Evolutionary conservation across 2,113 vertebrate species (phyloP).

Genomic region (Actinemys pallida): DNA sequence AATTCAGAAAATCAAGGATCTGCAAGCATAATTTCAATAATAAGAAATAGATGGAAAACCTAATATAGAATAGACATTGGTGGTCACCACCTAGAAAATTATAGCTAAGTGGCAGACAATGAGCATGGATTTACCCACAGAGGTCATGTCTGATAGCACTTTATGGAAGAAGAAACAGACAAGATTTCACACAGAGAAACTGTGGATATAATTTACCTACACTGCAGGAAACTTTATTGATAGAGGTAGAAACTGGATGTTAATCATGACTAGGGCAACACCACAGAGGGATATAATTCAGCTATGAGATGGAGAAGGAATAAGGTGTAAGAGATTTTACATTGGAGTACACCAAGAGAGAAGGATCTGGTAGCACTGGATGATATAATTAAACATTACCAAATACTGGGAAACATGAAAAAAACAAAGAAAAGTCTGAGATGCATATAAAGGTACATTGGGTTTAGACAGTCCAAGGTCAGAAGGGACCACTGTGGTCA

Average conservation of each 20-base stretch:
- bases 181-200: neutral
- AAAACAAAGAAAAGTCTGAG: neutral
- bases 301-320: neutral
- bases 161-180: neutral
- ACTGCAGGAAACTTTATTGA: conserved; percentile 16
- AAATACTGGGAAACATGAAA: neutral
- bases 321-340: neutral
- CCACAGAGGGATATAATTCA: neutral
- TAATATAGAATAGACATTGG: conserved; percentile 7
- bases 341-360: neutral
- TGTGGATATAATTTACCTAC: conserved; percentile 18
- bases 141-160: neutral
- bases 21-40: conserved; percentile 4
- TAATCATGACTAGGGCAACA: neutral
- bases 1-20: neutral
- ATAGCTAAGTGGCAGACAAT: conserved; percentile 19
- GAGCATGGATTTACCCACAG: neutral
- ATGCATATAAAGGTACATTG: neutral
- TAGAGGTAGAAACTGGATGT: conserved; percentile 6
- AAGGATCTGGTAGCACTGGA: neutral
- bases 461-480: neutral
- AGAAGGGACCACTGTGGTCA: neutral
- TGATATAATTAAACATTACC: neutral
- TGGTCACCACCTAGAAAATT: conserved; percentile 35
- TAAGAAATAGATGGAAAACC: neutral